Evolutionary conservation across 2,888 invertebrate species (phyloP), one percentile per base, ranked within the genome.

Genomic region (Drepanosiphum platanoidis): DNA sequence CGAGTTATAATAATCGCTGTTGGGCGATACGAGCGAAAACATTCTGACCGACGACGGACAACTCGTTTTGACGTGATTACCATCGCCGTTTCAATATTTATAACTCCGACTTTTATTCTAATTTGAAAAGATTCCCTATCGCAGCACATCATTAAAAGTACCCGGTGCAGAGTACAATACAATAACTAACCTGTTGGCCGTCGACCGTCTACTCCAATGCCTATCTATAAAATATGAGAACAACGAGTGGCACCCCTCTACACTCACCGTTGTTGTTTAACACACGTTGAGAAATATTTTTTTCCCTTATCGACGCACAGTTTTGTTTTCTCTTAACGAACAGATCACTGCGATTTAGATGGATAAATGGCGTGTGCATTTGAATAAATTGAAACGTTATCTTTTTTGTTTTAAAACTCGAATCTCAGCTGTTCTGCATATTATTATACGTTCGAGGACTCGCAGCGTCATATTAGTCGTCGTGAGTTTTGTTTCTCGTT

Each of bases 131-230:
- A 39, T 52, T 27, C 30, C 9, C 61, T 36, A 36, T 61, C 27
- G 27, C 39, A 39, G 27, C 39, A 39, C 61, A 77, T 77, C 61
- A 61, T 77, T 61, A 61, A 77, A 77, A 77, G 27, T 61, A 39
- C 15, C 61, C 18, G 11, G 58, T 8, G 36, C 32, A 2, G n/a
- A n/a, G n/a, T n/a, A 58, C 32, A n/a, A 75, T 11, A 75, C 34
- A 58, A 61, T 36, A n/a, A 32, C 27, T 66, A n/a, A 27, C 61
- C 18, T 27, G 27, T 75, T 75, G n/a, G 34, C 52, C 32, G 32
- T 58, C 18, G 11, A 36, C 58, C 15, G 34, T 75, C 58, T 75
- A n/a, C 34, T 58, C 13, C 75, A 58, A 61, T 61, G 22, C 9
- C 32, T 34, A 52, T 27, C 3, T 61, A 74, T 34, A 1, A 61